These are phyloP conservation scores for Aurelia sp. DNA, from an alignment of 30 jellyfish, hydroid and myxozoan species.

Conservation along the genomic window DNA sequence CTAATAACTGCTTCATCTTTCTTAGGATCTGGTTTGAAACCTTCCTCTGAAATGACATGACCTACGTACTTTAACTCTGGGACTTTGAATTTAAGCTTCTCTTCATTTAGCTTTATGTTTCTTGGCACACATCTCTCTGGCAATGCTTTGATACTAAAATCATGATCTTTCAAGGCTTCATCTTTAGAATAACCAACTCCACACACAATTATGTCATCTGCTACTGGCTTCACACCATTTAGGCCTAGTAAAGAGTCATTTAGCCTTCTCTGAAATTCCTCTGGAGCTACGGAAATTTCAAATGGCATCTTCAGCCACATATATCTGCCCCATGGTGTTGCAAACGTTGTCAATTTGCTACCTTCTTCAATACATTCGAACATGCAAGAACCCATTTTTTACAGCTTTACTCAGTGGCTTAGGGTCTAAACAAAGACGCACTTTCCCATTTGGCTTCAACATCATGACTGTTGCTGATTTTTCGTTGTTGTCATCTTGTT, in stretches of 20 bases:
- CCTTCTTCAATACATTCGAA: too few relatives aligned
- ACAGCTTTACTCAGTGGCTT: slow-evolving; percentile 49
- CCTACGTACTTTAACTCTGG: slow-evolving; percentile 60
- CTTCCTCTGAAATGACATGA: too few relatives aligned
- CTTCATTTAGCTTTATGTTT: slow-evolving; percentile 24
- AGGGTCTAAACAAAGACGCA: too few relatives aligned
- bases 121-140: slow-evolving; percentile 1
- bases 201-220: slow-evolving; percentile 47
- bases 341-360: too few relatives aligned
- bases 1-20: too few relatives aligned
- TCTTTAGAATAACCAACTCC: slow-evolving; percentile 52
- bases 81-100: slow-evolving; percentile 31
- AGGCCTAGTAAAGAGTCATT: slow-evolving; percentile 30
- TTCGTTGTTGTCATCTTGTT: slow-evolving; percentile 5
- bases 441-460: too few relatives aligned
- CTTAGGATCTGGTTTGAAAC: too few relatives aligned
- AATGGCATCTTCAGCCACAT: too few relatives aligned
- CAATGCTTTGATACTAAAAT: slow-evolving; percentile 27
- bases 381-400: slow-evolving; percentile 46
- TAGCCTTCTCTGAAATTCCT: too few relatives aligned
- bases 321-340: too few relatives aligned
- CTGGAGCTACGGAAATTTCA: too few relatives aligned
- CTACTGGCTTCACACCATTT: slow-evolving; percentile 29
- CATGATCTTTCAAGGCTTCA: slow-evolving; percentile 56
- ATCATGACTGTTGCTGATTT: slow-evolving; percentile 37